Evolutionary conservation across 2,888 invertebrate genomes (phyloP).

Genomic region (Parnassius orleans): DNA sequence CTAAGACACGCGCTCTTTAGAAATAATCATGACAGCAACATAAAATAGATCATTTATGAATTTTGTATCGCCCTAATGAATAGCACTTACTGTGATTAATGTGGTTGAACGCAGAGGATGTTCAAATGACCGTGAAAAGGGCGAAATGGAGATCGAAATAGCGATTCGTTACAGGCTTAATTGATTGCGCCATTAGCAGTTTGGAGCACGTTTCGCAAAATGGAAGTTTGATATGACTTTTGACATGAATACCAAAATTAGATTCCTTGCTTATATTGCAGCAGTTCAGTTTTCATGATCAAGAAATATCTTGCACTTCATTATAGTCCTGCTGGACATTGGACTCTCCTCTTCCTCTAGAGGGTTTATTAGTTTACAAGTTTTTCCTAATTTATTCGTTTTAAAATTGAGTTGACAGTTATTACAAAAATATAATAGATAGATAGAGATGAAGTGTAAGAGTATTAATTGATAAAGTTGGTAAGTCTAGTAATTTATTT

Average conservation of each 20-base stretch:
- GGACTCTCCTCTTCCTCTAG: not conserved
- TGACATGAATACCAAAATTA: not conserved
- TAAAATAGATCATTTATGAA: not conserved
- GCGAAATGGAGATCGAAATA: conserved; percentile 15
- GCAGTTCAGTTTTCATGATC: not conserved
- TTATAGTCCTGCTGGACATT: not conserved
- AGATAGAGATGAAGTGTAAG: too few relatives aligned
- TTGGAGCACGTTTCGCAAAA: conserved; percentile 5
- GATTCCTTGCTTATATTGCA: not conserved
- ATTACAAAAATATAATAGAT: too few relatives aligned
- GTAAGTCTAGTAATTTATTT: too few relatives aligned
- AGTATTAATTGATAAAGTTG: too few relatives aligned
- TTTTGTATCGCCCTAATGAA: conserved; percentile 8
- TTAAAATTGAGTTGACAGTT: too few relatives aligned
- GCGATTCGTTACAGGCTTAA: conserved; percentile 21
- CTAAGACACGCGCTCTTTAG: not conserved
- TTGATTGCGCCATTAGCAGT: conserved; percentile 19
- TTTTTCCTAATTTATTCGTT: too few relatives aligned
- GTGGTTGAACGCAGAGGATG: conserved; percentile 8
- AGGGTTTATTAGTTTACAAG: too few relatives aligned
- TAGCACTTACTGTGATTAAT: conserved; percentile 20
- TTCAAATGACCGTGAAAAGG: conserved; percentile 24
- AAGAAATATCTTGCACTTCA: not conserved
- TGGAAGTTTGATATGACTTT: not conserved
- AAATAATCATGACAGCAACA: not conserved